Base-by-base conservation (phyloP, 1,140 invertebrate genomes). In the Linepithema humile region DNA sequence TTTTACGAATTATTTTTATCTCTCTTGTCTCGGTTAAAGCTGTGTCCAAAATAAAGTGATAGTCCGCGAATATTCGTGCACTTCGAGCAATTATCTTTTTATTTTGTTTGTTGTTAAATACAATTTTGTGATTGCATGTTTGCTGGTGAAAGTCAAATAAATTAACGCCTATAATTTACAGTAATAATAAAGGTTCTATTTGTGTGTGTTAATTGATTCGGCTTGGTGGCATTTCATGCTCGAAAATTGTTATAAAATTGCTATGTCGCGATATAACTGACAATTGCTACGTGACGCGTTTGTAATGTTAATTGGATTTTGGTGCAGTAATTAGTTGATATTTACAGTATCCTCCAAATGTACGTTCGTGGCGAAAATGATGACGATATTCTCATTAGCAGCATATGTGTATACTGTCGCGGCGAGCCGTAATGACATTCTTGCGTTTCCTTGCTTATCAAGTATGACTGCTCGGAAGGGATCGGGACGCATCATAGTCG, bases 401-500 rank as follows among this genome's bases (percentile, higher is more conserved):
- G 38, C 5, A 10, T 45, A 10, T 15, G 3, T 45, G 17, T 17
- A 9, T 23, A 1, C 29, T 23, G 43, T 29, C 26, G 20, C 40
- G 29, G 20, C 59, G 60, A 43, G 17, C 12, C 26, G 20, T 45
- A 4, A 38, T 40, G 12, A 64, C 32, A 23, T 77, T 53, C 35
- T 50, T 26, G n/a, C 3, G 26, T 75, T 43, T 1, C 20, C n/a
- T 57, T 29, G 17, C 12, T 67, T 23, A 50, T 65, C 29, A 15
- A 48, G 23, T 12, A 50, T 4, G 72, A 75, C 26, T 12, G 15
- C 20, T 50, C 43, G 48, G 15, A 17, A 40, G 17, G 26, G 35
- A 80, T 80, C 64, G 12, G 35, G 35, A 55, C n/a, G 64, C n/a
- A 20, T 69, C 75, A 67, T 40, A 55, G 48, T 80, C 75, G 35